A percentile compares a stretch with the other conserved stretches of the same genome.
Evolutionary conservation across 2,888 invertebrate genomes (phyloP).

Genomic region (Eilema griseolum): DNA sequence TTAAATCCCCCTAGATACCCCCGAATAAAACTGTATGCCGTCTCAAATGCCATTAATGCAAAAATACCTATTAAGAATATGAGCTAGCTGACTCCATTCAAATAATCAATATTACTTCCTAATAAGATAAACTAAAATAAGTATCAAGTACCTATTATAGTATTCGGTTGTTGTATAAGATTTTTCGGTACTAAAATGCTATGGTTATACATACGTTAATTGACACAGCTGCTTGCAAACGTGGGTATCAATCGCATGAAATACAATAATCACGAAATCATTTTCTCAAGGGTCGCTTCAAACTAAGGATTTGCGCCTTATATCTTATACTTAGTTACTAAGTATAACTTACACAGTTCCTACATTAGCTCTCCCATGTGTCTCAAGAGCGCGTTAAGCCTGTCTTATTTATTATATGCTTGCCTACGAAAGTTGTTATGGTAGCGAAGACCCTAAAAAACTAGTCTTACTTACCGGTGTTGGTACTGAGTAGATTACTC

Average conservation of each 20-base stretch:
- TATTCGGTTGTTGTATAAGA: not conserved
- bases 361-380: not conserved
- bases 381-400: slow-evolving; percentile 9
- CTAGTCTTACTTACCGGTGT: slow-evolving; percentile 14
- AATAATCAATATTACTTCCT: not conserved
- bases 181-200: not conserved
- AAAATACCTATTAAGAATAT: no score
- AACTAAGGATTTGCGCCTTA: not conserved
- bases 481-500: not conserved
- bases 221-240: not conserved
- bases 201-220: not conserved
- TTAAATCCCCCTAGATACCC: no score
- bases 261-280: not conserved
- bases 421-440: slow-evolving; percentile 15
- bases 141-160: not conserved
- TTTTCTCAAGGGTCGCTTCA: not conserved
- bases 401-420: slow-evolving; percentile 9
- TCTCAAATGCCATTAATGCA: no score
- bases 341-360: not conserved
- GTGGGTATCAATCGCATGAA: not conserved
- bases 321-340: no score
- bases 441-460: slow-evolving; percentile 15
- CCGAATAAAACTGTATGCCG: no score
- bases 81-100: not conserved
- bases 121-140: not conserved